Percentiles rank a stretch among this genome's conserved stretches.
Evolutionary conservation across 2,797 vertebrate genomes (phyloP).

Genomic region (Spinus pinus): DNA sequence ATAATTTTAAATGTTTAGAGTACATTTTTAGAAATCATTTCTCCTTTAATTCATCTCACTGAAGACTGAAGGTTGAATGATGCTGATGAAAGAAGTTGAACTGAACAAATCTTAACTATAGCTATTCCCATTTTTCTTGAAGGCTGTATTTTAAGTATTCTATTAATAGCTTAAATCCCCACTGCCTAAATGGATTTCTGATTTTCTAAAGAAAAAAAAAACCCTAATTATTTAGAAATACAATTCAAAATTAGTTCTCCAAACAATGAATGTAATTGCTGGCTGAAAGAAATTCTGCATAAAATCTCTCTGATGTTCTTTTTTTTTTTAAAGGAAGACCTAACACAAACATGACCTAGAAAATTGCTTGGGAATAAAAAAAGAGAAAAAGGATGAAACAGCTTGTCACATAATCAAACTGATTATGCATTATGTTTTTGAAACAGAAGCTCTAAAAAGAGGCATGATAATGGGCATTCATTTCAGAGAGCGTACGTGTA

Average conservation of each 20-base stretch:
- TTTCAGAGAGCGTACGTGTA: not conserved
- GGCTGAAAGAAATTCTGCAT: not conserved
- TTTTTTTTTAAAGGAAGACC: not conserved
- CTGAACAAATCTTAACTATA: not conserved
- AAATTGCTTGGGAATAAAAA: not conserved
- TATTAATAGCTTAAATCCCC: not conserved
- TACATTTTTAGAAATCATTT: not conserved
- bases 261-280: slow-evolving; percentile 39
- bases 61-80: not conserved
- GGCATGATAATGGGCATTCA: slow-evolving; percentile 1
- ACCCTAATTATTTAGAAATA: not conserved
- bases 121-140: slow-evolving; percentile 6
- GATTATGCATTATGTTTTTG: slow-evolving; percentile 55
- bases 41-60: not conserved
- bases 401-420: slow-evolving; percentile 54
- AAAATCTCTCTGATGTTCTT: not conserved
- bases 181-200: slow-evolving; percentile 27
- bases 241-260: not conserved
- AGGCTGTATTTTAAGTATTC: not conserved
- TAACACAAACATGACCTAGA: slow-evolving; percentile 45
- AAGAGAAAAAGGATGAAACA: slow-evolving; percentile 3
- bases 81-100: not conserved
- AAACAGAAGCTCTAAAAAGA: slow-evolving; percentile 27
- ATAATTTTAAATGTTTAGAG: not conserved
- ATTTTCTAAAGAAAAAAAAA: slow-evolving; percentile 22